Base-by-base conservation (phyloP, 2,888 invertebrate species). In the Synanthedon andrenaeformis region DNA sequence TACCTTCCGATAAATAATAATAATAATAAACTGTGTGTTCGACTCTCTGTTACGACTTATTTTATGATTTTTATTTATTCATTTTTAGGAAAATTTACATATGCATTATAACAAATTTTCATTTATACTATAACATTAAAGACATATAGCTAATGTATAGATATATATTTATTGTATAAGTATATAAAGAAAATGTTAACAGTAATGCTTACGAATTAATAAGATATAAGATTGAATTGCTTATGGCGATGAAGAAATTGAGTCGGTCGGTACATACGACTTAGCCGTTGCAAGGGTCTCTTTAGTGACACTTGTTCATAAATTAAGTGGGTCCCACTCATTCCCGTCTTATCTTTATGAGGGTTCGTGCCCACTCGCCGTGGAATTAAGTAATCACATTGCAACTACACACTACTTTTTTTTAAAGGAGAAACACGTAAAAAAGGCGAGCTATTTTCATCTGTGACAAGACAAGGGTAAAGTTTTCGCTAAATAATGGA, bases 351-450 rank as follows among this genome's bases (percentile, higher is more conserved):
- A 82, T 82, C 81, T 82, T 81, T 82, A 82, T 74, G 79, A 76
- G 78, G 78, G 79, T 77, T 71, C 67, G 66, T 69, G 76, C 69
- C 74, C 78, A 78, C 77, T 79, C 74, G 74, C 72, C 74, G 76
- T 70, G 72, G 79, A 79, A 82, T 81, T 80, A 80, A 80, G 80
- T 79, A 79, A 81, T 82, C 79, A 77, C 75, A 75, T 55, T 55
- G 56, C 71, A 72, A 73, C 67, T 66, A 70, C 35, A 35, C 35
- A 35, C 68, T 71, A 64, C 64, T n/a, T n/a, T n/a, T n/a, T n/a
- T n/a, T n/a, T n/a, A 45, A 45, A 45, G 14, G 35, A 35, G 10
- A 35, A 23, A 5, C 1, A 23, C 23, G 8, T 10, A 35, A 35
- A 23, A 35, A 35, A 35, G 35, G 35, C 35, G 10, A 35, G 35